Evolutionary conservation across 2,113 vertebrate genomes (phyloP), one percentile per base, ranked within the genome.

Genomic region (Sturnus vulgaris): DNA sequence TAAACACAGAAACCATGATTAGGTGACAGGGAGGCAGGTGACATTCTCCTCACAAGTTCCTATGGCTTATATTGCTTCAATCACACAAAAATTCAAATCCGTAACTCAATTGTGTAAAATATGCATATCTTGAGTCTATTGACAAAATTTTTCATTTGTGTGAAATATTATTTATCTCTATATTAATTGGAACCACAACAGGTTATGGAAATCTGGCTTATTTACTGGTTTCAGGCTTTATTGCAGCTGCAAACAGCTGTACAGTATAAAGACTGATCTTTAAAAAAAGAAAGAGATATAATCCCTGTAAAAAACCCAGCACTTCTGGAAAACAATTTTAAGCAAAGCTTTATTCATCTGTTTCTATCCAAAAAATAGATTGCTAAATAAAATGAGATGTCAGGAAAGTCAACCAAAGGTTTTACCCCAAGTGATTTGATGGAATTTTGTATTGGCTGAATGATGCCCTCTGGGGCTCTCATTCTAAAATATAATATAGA

Each of bases 381-480:
- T 75, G 33, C 40, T 66, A 72, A 93, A 79, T 91, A 90, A 88
- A 96, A 91, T 80, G 40, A 57, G 49, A 86, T 60, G 44, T 86
- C 82, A 83, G 86, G 52, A 50, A 93, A 75, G 71, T 85, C 52
- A 88, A 33, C 24, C n/a, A 52, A 94, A 92, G 53, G 21, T 87
- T 95, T 90, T 70, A 57, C 25, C 39, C 70, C 42, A 65, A 80
- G 44, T 40, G 60, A 92, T 68, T 88, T 83, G 60, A 53, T 81
- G 60, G 35, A 66, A 75, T 94, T 95, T 93, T 1, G 0, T 86
- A 49, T 31, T 88, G 82, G 85, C 56, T 88, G 88, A 92, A 81
- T 33, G 47, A 40, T 95, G 64, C 42, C 56, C 56, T 86, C 71
- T 88, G 71, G 59, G 59, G 20, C 76, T 78, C 8, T 57, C 31